Evolutionary conservation across 2,797 vertebrate genomes (phyloP), one percentile per base, ranked within the genome.

Genomic region (Cynodonichthys magdalenae): DNA sequence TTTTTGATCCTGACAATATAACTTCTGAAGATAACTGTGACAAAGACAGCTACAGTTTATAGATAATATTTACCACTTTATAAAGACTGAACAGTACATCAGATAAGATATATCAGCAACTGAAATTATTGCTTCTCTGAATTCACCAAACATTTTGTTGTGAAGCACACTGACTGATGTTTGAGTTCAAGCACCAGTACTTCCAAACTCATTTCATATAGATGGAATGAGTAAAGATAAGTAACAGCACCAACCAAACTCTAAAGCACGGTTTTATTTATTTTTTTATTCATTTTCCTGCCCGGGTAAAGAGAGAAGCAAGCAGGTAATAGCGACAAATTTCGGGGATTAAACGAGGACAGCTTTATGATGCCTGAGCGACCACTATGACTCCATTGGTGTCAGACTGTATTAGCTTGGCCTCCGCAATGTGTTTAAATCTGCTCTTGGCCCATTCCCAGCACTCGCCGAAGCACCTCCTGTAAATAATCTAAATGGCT

Each of bases 401-500:
- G 89, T 92, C 87, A 86, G 83, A 81, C 89, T 85, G 80, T 79
- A 91, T 92, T 92, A 91, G 85, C 84, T 75, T 52, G 77, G 81
- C 79, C 74, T 69, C 80, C 42, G 5, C 79, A 36, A 55, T 61
- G 74, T 63, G 69, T 71, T 87, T 88, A 80, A 71, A 88, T 90
- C 89, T 87, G 87, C 84, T 89, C 73, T 64, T 80, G 82, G 81
- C 79, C 74, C 73, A 82, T 90, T 87, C 83, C 88, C 84, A 76
- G 79, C 83, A 85, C 85, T 79, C 84, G 74, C 80, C 79, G 78
- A 80, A 85, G 85, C 81, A 70, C 77, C 85, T 77, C 66, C 69
- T 69, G 70, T 89, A 90, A 92, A 92, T 91, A 92, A 92, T 82
- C 68, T 85, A 84, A 89, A 89, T 74, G 79, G 74, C 81, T 85